These are phyloP conservation scores for Ligdia adustata DNA, from an alignment of 2,888 invertebrate genomes.

Conservation along the genomic window DNA sequence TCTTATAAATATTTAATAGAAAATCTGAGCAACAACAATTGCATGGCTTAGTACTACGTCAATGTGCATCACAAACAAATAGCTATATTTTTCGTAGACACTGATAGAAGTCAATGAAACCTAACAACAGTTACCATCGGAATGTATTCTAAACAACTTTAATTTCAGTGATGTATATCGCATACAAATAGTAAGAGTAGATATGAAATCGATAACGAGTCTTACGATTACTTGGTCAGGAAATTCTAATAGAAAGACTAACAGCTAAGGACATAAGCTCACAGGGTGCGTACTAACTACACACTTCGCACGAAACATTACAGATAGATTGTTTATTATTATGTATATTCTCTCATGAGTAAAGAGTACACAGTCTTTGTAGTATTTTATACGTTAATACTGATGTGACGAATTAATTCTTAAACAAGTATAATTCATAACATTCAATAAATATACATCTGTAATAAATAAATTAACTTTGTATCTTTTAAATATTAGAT, in stretches of 20 bases:
- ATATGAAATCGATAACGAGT: constrained; percentile 63
- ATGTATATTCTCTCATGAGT: constrained; percentile 71
- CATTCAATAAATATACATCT: constrained; percentile 50
- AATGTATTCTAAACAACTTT: constrained; percentile 10
- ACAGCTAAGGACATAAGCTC: constrained; percentile 80
- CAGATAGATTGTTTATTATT: constrained; percentile 49
- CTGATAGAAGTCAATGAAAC: constrained; percentile 2
- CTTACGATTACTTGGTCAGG: constrained; percentile 82
- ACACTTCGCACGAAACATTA: constrained; percentile 64
- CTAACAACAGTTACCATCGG: background rate
- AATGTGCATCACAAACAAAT: constrained; percentile 11
- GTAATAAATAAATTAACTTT: constrained; percentile 38
- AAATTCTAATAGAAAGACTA: constrained; percentile 79
- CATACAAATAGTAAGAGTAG: constrained; percentile 37
- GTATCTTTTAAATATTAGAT: constrained; percentile 50
- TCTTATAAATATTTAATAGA: constrained; percentile 15
- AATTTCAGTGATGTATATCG: constrained; percentile 22
- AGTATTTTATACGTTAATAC: constrained; percentile 75
- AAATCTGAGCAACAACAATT: constrained; percentile 37
- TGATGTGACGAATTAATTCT: constrained; percentile 61
- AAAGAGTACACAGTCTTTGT: constrained; percentile 78
- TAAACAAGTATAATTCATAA: constrained; percentile 41
- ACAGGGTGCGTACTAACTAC: constrained; percentile 74
- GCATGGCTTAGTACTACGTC: constrained; percentile 5
- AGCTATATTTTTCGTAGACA: constrained; percentile 11